Percentiles rank a stretch among this genome's conserved stretches.
phyloP scores from a whole-genome alignment of 1,140 invertebrate genomes.

The Cotesia chilonis region DNA sequence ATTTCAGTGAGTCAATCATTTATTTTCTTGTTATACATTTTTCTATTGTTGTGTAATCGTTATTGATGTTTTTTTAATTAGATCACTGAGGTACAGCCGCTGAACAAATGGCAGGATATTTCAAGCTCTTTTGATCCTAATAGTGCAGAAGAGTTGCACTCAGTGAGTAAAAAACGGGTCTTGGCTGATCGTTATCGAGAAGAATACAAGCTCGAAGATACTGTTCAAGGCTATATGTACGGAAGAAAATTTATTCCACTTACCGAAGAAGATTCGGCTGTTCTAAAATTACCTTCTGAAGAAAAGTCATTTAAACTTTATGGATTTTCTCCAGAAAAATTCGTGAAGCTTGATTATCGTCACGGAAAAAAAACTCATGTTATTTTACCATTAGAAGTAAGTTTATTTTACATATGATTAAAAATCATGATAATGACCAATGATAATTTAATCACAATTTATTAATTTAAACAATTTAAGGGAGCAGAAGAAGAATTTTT shows the following conservation, averaged over 20 bases:
- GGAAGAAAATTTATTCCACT: constrained; percentile 45
- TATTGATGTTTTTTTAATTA: neutral
- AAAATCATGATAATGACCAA: neutral
- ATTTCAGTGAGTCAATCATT: constrained; percentile 39
- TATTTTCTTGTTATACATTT: neutral
- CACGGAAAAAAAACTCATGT: constrained; percentile 31
- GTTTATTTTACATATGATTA: neutral
- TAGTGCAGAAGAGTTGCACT: neutral
- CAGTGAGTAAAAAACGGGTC: constrained; percentile 13
- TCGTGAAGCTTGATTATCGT: constrained; percentile 41
- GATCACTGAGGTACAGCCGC: neutral
- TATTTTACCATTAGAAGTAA: constrained; percentile 39
- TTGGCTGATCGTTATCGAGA: constrained; percentile 40
- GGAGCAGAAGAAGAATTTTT: constrained; percentile 39
- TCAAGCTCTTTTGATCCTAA: neutral
- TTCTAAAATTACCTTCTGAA: constrained; percentile 32
- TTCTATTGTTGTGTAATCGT: neutral
- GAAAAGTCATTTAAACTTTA: constrained; percentile 39
- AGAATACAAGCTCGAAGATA: constrained; percentile 33
- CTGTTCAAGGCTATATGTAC: constrained; percentile 47
- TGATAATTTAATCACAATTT: constrained; percentile 10
- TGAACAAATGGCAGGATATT: neutral
- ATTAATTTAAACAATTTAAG: constrained; percentile 31
- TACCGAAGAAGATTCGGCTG: constrained; percentile 37
- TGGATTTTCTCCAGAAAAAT: constrained; percentile 37